Evolutionary conservation across 92 coral and sea anemone genomes (phyloP).

Genomic region (Parazoanthus darwini): DNA sequence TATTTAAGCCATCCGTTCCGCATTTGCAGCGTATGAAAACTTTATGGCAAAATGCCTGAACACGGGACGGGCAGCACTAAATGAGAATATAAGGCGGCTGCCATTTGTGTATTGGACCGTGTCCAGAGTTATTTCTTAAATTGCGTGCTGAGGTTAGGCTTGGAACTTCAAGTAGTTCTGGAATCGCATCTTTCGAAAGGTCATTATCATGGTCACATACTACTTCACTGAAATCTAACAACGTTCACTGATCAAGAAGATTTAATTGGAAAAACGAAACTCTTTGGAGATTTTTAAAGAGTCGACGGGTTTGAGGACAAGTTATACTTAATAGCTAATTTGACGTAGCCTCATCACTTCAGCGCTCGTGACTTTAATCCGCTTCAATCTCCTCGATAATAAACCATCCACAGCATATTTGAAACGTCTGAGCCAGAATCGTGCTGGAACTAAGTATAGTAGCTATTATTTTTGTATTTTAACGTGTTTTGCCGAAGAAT

Average conservation of each 20-base stretch:
- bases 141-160: neutral
- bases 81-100: neutral
- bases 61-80: too few relatives aligned
- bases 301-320: neutral
- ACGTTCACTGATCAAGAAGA: neutral
- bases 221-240: neutral
- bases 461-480: too few relatives aligned
- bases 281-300: neutral
- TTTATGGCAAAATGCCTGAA: too few relatives aligned
- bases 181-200: neutral
- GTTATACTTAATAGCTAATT: neutral
- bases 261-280: neutral
- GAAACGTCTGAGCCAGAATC: neutral
- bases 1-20: too few relatives aligned
- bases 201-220: neutral
- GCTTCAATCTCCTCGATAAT: neutral
- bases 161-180: neutral
- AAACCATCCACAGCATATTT: neutral
- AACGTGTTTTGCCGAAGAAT: neutral
- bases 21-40: too few relatives aligned
- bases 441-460: neutral
- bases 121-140: neutral
- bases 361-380: neutral
- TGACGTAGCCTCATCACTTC: neutral
- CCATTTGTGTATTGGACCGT: neutral